These are phyloP conservation scores for Siphlonurus alternatus DNA, from an alignment of 2,888 invertebrate genomes.

Conservation along the genomic window DNA sequence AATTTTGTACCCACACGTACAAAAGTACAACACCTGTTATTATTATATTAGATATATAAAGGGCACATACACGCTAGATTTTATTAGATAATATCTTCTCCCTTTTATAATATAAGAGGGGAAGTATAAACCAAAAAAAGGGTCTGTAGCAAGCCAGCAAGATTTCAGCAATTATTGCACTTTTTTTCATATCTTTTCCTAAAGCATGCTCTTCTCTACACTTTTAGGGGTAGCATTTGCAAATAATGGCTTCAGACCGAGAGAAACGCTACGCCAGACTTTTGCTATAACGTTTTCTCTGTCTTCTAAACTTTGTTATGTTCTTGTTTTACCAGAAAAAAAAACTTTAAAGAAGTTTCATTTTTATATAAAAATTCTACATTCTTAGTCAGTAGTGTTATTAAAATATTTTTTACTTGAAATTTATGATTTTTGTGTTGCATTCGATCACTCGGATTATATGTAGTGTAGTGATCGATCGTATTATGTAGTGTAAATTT, in stretches of 20 bases:
- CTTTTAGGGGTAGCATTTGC: not conserved
- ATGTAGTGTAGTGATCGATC: too few relatives aligned
- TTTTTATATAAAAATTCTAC: too few relatives aligned
- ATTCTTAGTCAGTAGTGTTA: too few relatives aligned
- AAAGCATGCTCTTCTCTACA: not conserved
- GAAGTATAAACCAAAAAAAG: too few relatives aligned
- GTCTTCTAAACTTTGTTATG: too few relatives aligned
- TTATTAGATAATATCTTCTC: not conserved
- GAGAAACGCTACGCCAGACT: not conserved
- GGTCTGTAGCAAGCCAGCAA: too few relatives aligned
- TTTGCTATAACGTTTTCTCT: not conserved
- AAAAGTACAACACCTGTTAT: not conserved
- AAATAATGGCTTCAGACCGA: not conserved
- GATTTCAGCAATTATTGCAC: constrained; percentile 1
- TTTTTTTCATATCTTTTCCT: not conserved
- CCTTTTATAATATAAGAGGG: not conserved
- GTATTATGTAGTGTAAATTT: too few relatives aligned
- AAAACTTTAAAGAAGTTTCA: too few relatives aligned
- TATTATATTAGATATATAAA: not conserved
- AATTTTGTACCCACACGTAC: not conserved
- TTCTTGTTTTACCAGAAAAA: too few relatives aligned
- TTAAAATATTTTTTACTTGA: too few relatives aligned
- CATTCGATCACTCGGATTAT: too few relatives aligned
- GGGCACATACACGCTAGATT: not conserved
- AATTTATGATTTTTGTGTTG: too few relatives aligned